These are phyloP conservation scores for Lacanobia wlatinum DNA, from an alignment of 2,888 invertebrate genomes.

Conservation along the genomic window DNA sequence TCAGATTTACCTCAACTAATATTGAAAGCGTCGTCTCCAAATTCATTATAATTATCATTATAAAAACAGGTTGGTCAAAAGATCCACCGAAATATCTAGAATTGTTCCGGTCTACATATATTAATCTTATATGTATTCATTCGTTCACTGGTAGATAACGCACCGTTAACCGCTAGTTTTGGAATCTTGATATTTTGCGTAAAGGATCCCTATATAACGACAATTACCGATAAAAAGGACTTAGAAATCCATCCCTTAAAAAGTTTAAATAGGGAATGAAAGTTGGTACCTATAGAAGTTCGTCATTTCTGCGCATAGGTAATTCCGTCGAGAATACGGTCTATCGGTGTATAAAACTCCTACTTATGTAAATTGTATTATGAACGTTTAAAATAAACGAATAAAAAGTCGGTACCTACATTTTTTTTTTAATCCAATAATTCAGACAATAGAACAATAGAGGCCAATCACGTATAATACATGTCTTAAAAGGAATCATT, in stretches of 20 bases:
- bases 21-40: not conserved
- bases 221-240: not conserved
- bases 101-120: not conserved
- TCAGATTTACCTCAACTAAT: not conserved
- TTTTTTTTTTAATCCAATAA: constrained; percentile 2
- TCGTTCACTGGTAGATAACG: not conserved
- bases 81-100: not conserved
- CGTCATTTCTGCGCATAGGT: not conserved
- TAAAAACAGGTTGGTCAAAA: not conserved
- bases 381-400: not conserved
- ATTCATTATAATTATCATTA: not conserved
- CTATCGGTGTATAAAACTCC: no score
- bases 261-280: not conserved
- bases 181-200: no score
- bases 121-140: not conserved
- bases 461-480: not conserved
- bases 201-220: no score
- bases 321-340: not conserved
- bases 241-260: not conserved
- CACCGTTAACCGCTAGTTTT: no score
- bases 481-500: not conserved
- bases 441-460: not conserved
- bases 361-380: not conserved
- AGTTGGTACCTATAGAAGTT: not conserved
- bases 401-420: no score